These are phyloP conservation scores for Oxyruncus cristatus DNA, from an alignment of 2,113 vertebrate species.

Conservation along the genomic window DNA sequence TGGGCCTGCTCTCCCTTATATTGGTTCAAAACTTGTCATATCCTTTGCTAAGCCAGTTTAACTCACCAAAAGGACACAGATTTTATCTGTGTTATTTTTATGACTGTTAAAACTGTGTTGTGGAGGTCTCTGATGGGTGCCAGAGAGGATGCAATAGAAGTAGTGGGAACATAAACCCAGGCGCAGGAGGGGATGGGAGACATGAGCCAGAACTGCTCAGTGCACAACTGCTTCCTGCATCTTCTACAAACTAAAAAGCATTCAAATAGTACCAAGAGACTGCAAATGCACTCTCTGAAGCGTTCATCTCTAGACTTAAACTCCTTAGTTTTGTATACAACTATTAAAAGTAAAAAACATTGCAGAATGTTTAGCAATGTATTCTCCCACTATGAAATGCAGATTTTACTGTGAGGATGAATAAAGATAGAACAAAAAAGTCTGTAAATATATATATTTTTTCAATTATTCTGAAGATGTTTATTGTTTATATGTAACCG, in stretches of 20 bases:
- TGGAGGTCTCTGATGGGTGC: not conserved
- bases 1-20: not conserved
- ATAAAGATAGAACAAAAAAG: not conserved
- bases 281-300: not conserved
- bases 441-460: not conserved
- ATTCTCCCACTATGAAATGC: not conserved
- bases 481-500: not conserved
- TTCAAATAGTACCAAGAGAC: not conserved
- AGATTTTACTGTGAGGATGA: not conserved
- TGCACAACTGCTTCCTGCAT: not conserved
- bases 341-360: not conserved
- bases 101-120: not conserved
- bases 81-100: not conserved
- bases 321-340: not conserved
- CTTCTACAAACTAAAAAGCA: not conserved
- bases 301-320: not conserved
- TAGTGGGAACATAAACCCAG: fast-evolving
- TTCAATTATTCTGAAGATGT: not conserved
- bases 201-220: not conserved
- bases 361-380: not conserved
- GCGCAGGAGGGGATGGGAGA: not conserved
- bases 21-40: not conserved
- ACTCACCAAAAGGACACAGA: not conserved
- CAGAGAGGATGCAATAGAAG: fast-evolving
- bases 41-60: not conserved